These are phyloP conservation scores for Rhagoletis zephyria DNA, from an alignment of 1,140 invertebrate genomes.

Conservation along the genomic window DNA sequence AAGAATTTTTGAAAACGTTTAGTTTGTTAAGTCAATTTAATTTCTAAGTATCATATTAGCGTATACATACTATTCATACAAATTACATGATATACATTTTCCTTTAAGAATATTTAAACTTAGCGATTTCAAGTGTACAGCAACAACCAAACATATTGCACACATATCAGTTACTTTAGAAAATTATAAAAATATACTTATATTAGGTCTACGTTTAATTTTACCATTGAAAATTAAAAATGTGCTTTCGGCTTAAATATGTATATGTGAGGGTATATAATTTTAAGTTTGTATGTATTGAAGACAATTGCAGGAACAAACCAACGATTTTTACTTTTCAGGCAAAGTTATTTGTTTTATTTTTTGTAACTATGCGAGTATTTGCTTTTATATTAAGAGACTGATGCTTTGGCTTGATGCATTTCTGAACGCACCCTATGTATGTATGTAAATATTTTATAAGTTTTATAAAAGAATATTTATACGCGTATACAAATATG, in stretches of 20 bases:
- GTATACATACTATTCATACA: no score
- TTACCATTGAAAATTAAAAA: not conserved
- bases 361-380: not conserved
- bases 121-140: constrained; percentile 18
- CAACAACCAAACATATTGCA: constrained; percentile 55
- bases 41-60: no score
- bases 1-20: no score
- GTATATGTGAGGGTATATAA: not conserved
- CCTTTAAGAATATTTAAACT: not conserved
- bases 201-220: constrained; percentile 13
- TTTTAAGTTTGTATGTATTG: constrained; percentile 51
- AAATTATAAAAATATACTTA: not conserved
- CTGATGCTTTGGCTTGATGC: no score
- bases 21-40: no score
- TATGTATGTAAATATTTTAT: not conserved
- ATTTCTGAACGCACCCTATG: no score
- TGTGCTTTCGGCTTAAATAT: not conserved
- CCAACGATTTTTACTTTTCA: constrained; percentile 54
- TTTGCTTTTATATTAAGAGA: not conserved
- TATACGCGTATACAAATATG: not conserved
- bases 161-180: constrained; percentile 26
- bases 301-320: constrained; percentile 54
- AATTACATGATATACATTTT: no score
- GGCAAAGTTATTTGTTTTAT: not conserved
- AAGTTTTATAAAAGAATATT: not conserved